A percentile compares a stretch with the other conserved stretches of the same genome.
Evolutionary conservation across 2,113 vertebrate species (phyloP).

Genomic region (Paedocypris sp.): DNA sequence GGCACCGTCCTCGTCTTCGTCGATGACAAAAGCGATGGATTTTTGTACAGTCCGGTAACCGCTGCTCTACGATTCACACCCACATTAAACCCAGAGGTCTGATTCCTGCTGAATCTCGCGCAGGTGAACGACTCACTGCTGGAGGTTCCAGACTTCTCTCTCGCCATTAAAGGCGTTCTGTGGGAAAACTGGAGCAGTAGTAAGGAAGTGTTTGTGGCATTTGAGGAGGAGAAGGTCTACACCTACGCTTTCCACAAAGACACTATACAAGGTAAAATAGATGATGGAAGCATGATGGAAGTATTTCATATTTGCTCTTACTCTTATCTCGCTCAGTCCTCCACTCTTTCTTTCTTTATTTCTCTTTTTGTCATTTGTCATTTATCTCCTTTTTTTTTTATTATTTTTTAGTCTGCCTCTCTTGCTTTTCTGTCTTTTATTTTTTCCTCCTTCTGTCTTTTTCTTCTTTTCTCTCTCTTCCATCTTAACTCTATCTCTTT

Average conservation of each 20-base stretch:
- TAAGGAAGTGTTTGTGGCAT: conserved; percentile 83
- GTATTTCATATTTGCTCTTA: too few species aligned
- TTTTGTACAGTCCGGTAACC: conserved; percentile 83
- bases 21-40: conserved; percentile 87
- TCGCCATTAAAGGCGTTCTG: conserved; percentile 83
- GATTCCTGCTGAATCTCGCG: neutral
- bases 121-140: conserved; percentile 70
- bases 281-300: too few species aligned
- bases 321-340: too few species aligned
- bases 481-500: too few species aligned
- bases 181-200: conserved; percentile 91
- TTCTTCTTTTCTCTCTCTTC: too few species aligned
- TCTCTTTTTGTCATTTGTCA: too few species aligned
- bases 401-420: too few species aligned
- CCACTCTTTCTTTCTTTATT: too few species aligned
- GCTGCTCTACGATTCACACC: neutral
- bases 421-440: too few species aligned
- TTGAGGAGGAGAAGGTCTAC: conserved; percentile 86
- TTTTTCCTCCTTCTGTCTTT: too few species aligned
- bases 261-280: conserved; percentile 84
- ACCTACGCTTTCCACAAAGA: conserved; percentile 86
- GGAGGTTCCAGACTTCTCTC: conserved; percentile 87
- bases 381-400: too few species aligned
- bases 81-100: neutral
- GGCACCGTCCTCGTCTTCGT: conserved; percentile 84